Evolutionary conservation across 1,140 invertebrate genomes (phyloP).

Genomic region (Diachasmimorpha longicaudata): DNA sequence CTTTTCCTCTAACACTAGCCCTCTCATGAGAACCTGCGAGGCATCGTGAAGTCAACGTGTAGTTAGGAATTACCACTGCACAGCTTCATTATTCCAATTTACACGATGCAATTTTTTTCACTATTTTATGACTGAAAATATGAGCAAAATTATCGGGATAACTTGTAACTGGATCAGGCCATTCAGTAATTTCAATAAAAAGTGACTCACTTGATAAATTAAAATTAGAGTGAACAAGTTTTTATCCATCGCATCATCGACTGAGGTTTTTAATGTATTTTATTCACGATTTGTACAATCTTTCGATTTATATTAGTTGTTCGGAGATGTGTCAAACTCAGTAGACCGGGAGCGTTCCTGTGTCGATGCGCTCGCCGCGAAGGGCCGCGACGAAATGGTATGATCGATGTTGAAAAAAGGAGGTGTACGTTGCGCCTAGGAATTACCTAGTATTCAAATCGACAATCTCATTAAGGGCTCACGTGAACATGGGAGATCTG

Average conservation of each 20-base stretch:
- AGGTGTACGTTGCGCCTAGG: neutral
- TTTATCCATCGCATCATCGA: neutral
- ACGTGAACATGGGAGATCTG: neutral
- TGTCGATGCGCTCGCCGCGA: slow-evolving; percentile 6
- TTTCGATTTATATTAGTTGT: neutral
- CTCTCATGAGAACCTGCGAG: too few species aligned
- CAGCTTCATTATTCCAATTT: too few species aligned
- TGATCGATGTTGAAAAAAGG: slow-evolving; percentile 20
- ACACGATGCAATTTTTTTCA: too few species aligned
- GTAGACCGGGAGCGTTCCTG: neutral
- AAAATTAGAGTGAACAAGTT: neutral
- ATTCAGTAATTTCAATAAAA: neutral
- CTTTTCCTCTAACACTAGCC: too few species aligned
- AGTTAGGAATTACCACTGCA: too few species aligned
- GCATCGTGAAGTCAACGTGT: too few species aligned
- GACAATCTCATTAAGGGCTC: neutral
- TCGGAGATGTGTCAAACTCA: neutral
- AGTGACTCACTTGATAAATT: neutral
- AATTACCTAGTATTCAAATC: neutral
- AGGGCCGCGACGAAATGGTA: slow-evolving; percentile 14
- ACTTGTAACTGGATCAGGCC: too few species aligned
- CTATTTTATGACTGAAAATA: too few species aligned
- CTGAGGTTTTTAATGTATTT: neutral
- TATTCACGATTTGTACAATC: neutral
- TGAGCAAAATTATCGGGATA: too few species aligned